Conservation (phyloP, 2,888 invertebrate genomes). For the Cephalotes varians region DNA sequence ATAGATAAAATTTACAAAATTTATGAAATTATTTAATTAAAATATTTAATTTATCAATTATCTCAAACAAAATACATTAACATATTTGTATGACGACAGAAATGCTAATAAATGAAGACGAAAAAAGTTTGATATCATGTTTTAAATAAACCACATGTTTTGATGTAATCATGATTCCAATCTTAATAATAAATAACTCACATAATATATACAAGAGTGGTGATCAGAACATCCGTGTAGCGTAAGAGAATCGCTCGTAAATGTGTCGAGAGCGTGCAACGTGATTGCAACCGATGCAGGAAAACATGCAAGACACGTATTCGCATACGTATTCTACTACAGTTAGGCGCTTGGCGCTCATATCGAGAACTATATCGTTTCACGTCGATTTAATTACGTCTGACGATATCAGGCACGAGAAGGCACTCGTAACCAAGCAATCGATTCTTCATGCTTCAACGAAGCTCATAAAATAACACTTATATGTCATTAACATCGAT, state of each 20-base stretch:
- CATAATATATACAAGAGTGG: background rate
- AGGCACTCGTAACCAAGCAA: conserved; percentile 53
- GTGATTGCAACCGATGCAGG: conserved; percentile 31
- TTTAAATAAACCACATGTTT: background rate
- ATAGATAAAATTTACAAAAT: background rate
- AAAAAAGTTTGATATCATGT: background rate
- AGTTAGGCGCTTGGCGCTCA: conserved; percentile 47
- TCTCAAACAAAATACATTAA: background rate
- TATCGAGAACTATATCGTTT: conserved; percentile 69
- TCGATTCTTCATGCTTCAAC: conserved; percentile 70
- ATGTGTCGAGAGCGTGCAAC: conserved; percentile 62
- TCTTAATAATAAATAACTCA: background rate
- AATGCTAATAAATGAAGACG: background rate
- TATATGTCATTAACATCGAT: conserved; percentile 21
- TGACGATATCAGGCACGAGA: conserved; percentile 69
- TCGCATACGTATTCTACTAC: conserved; percentile 60
- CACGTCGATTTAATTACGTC: conserved; percentile 78
- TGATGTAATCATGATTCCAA: background rate
- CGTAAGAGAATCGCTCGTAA: conserved; percentile 69
- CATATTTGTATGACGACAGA: background rate
- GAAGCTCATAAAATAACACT: conserved; percentile 48
- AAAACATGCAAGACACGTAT: conserved; percentile 52
- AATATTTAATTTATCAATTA: background rate
- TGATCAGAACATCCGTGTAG: background rate
- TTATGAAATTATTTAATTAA: background rate